Percentiles rank a stretch among this genome's conserved stretches.
phyloP scores from a whole-genome alignment of 2,113 vertebrate species.

The Cathartes aura region DNA sequence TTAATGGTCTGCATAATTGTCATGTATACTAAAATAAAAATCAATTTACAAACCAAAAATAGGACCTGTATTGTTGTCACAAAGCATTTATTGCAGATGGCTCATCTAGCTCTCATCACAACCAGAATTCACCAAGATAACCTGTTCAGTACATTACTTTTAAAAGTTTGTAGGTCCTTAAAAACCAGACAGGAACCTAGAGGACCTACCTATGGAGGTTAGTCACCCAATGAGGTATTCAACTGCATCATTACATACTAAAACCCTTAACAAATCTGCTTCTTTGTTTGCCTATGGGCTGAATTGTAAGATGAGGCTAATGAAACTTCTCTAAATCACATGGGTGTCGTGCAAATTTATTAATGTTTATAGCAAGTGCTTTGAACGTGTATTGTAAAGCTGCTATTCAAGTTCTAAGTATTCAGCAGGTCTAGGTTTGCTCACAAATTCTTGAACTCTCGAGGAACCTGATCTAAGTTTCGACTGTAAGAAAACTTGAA shows the following conservation, averaged over 20 bases:
- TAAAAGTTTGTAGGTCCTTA: not conserved
- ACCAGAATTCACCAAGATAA: not conserved
- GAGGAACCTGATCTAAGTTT: slow-evolving; percentile 26
- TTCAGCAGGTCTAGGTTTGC: slow-evolving; percentile 27
- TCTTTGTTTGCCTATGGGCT: not conserved
- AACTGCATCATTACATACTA: not conserved
- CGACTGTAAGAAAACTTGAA: slow-evolving; percentile 9
- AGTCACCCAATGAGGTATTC: not conserved
- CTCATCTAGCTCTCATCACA: not conserved
- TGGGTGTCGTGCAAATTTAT: not conserved
- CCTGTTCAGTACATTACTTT: not conserved
- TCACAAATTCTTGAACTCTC: slow-evolving; percentile 43
- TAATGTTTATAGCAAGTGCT: not conserved
- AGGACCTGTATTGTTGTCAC: not conserved
- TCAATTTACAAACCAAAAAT: not conserved
- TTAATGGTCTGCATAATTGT: not conserved
- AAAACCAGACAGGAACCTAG: not conserved
- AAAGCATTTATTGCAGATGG: not conserved
- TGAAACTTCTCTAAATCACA: not conserved
- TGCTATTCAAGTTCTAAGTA: not conserved
- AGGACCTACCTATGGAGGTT: not conserved
- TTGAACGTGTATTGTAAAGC: not conserved
- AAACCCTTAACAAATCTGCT: not conserved
- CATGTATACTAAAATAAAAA: not conserved
- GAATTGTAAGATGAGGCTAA: not conserved